Evolutionary conservation across 2,888 invertebrate species (phyloP).

Genomic region (Lagria hirta): DNA sequence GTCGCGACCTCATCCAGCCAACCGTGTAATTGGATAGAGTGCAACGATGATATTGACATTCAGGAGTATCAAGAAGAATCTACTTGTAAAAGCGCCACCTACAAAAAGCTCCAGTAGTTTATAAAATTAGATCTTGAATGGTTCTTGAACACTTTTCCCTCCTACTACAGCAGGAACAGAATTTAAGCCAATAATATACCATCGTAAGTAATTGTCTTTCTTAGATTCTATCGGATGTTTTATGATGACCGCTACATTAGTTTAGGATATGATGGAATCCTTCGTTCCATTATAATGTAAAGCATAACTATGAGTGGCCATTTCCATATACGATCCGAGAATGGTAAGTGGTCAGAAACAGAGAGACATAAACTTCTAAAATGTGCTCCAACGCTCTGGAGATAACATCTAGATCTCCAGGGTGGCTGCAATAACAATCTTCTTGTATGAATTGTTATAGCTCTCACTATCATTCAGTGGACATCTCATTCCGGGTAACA

Average conservation of each 20-base stretch:
- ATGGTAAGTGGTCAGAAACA: constrained; percentile 45
- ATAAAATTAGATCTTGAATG: constrained; percentile 9
- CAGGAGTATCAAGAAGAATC: constrained; percentile 30
- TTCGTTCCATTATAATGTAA: constrained; percentile 36
- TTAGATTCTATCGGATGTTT: constrained; percentile 26
- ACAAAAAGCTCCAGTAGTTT: constrained; percentile 8
- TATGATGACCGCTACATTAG: constrained; percentile 37
- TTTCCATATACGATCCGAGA: constrained; percentile 47
- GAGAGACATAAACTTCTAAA: constrained; percentile 47
- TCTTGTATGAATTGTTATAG: constrained; percentile 40
- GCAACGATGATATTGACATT: constrained; percentile 47
- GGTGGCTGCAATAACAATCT: constrained; percentile 48
- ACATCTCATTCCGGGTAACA: constrained; percentile 42
- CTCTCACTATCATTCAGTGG: constrained; percentile 40
- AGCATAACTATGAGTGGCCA: constrained; percentile 43
- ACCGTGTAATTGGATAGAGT: constrained; percentile 54
- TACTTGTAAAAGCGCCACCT: constrained; percentile 19
- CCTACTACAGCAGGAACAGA: constrained; percentile 6
- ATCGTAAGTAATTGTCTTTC: constrained; percentile 10
- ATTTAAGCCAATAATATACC: constrained; percentile 13
- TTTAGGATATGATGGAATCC: constrained; percentile 33
- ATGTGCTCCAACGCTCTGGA: constrained; percentile 45
- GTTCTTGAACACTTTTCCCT: constrained; percentile 9
- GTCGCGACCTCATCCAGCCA: constrained; percentile 52
- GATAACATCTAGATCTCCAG: constrained; percentile 49